Evolutionary conservation across 1,140 invertebrate species (phyloP).

Genomic region (Galleria mellonella): DNA sequence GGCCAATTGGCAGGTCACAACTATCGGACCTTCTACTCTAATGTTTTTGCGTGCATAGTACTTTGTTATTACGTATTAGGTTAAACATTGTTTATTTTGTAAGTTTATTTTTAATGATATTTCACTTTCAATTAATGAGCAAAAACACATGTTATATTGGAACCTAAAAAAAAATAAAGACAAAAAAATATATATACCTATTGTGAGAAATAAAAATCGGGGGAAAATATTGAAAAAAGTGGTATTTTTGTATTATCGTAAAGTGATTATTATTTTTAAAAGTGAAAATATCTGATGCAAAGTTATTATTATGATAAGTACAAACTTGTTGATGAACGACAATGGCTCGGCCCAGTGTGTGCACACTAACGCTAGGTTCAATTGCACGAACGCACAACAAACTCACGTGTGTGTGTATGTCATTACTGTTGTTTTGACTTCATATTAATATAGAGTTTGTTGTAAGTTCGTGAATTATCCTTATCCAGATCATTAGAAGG

Average conservation of each 20-base stretch:
- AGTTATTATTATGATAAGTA: slow-evolving; percentile 52
- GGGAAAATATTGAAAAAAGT: slow-evolving; percentile 44
- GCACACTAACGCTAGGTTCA: slow-evolving; percentile 36
- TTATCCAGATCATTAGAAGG: slow-evolving; percentile 34
- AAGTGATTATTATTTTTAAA: slow-evolving; percentile 46
- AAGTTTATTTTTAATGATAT: slow-evolving; percentile 30
- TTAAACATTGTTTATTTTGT: slow-evolving; percentile 26
- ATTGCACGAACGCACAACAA: slow-evolving; percentile 39
- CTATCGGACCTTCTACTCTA: neutral
- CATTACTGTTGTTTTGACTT: too few relatives aligned
- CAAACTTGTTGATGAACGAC: slow-evolving; percentile 45
- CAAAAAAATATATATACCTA: slow-evolving; percentile 18
- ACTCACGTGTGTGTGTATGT: slow-evolving; percentile 12
- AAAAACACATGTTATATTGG: slow-evolving; percentile 32
- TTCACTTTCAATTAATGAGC: slow-evolving; percentile 27
- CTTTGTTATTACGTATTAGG: slow-evolving; percentile 31
- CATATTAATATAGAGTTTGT: slow-evolving; percentile 32
- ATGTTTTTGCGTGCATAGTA: slow-evolving; percentile 29
- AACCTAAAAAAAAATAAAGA: slow-evolving; percentile 27
- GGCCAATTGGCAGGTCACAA: slow-evolving; percentile 8
- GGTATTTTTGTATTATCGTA: slow-evolving; percentile 62
- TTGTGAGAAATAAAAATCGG: slow-evolving; percentile 54
- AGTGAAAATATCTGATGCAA: slow-evolving; percentile 32
- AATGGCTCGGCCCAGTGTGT: slow-evolving; percentile 40
- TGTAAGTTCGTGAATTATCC: slow-evolving; percentile 42